Percentiles rank a stretch among this genome's conserved stretches.
Conservation (phyloP, 1,140 invertebrate genomes). For the Neuroterus valhalla region DNA sequence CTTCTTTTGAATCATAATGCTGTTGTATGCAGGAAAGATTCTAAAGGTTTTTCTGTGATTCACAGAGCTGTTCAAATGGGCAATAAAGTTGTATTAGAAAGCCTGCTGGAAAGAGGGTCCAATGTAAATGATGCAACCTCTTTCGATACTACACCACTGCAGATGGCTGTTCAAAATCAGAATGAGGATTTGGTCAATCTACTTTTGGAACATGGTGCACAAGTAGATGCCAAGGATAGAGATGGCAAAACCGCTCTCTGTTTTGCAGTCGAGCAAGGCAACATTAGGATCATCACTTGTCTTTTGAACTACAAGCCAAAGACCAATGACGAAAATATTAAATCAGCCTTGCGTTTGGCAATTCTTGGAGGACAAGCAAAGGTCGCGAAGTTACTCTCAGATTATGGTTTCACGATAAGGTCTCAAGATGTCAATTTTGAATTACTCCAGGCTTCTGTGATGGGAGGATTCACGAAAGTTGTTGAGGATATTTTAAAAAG, state of each 20-base stretch:
- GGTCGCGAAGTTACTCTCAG: too few species aligned
- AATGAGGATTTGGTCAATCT: background rate
- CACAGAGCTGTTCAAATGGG: background rate
- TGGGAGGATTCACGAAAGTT: too few species aligned
- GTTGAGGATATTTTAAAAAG: too few species aligned
- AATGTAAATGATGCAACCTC: background rate
- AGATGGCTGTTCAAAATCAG: background rate
- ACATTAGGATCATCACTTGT: too few species aligned
- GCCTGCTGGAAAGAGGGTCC: background rate
- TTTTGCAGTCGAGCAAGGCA: background rate
- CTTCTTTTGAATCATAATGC: slow-evolving; percentile 46
- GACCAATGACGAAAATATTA: too few species aligned
- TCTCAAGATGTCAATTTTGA: too few species aligned
- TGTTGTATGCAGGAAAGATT: slow-evolving; percentile 37
- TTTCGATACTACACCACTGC: background rate
- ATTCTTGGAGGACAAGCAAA: too few species aligned
- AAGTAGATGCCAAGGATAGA: background rate
- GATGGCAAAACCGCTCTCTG: background rate
- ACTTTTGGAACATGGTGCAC: background rate
- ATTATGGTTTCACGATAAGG: too few species aligned
- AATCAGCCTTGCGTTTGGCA: too few species aligned
- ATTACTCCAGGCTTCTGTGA: too few species aligned
- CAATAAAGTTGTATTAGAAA: background rate
- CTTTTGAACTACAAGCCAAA: too few species aligned
- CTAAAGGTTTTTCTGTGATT: background rate